These are phyloP conservation scores for Pachycephala philippinensis DNA, from an alignment of 2,113 vertebrate species.

Conservation along the genomic window DNA sequence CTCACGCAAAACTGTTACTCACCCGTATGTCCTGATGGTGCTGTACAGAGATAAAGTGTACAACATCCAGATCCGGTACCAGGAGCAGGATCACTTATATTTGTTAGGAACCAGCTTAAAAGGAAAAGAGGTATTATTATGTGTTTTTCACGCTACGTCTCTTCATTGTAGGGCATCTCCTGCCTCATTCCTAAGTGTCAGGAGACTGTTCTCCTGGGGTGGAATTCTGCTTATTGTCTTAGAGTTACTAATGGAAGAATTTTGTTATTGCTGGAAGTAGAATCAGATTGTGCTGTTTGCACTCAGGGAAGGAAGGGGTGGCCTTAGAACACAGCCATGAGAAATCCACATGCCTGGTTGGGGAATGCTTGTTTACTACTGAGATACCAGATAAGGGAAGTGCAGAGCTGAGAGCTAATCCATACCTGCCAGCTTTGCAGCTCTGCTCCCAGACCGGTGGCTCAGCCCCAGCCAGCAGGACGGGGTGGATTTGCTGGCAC, in stretches of 20 bases:
- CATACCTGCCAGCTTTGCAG: not conserved
- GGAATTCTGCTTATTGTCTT: not conserved
- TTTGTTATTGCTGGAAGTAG: not conserved
- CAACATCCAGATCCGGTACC: constrained; percentile 91
- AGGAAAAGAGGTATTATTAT: constrained; percentile 86
- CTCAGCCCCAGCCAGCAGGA: not conserved
- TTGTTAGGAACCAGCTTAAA: constrained; percentile 88
- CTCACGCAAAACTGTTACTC: constrained; percentile 77
- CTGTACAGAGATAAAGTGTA: constrained; percentile 91
- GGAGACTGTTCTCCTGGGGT: not conserved
- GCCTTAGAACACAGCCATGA: not conserved
- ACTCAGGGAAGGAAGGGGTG: not conserved
- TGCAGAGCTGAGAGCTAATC: not conserved
- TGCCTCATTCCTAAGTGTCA: not conserved
- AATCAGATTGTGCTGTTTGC: not conserved
- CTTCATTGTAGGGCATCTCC: not conserved
- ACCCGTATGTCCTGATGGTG: constrained; percentile 94
- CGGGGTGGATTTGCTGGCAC: not conserved
- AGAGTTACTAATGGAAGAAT: not conserved
- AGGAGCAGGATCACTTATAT: constrained; percentile 75
- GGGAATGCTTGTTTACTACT: not conserved
- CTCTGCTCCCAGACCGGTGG: not conserved
- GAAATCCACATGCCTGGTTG: not conserved
- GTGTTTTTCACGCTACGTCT: not conserved
- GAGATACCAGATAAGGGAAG: not conserved